phyloP scores from a whole-genome alignment of 2,113 vertebrate species.

The Puma concolor region DNA sequence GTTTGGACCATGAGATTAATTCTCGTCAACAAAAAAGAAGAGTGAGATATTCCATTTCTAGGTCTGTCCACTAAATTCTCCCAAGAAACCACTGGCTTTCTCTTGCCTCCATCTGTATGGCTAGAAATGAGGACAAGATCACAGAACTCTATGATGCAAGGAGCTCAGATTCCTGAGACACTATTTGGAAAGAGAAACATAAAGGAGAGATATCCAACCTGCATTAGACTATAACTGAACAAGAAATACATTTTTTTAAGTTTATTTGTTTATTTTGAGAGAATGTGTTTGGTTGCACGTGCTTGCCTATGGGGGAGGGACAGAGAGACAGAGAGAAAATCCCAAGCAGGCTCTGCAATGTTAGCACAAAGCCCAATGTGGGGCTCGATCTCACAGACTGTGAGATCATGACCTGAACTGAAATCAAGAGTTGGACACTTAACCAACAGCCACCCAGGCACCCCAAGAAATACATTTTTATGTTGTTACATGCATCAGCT shows the following conservation, averaged over 20 bases:
- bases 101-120: neutral
- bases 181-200: neutral
- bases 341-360: too few relatives aligned
- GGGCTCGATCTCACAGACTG: too few relatives aligned
- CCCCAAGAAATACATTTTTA: neutral
- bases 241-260: neutral
- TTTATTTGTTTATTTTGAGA: too few relatives aligned
- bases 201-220: neutral
- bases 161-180: neutral
- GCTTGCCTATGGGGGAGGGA: too few relatives aligned
- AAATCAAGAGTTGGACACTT: too few relatives aligned
- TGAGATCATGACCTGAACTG: too few relatives aligned
- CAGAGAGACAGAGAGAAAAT: too few relatives aligned
- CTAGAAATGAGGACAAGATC: neutral
- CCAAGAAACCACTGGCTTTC: neutral
- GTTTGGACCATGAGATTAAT: neutral
- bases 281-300: too few relatives aligned
- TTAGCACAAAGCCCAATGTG: too few relatives aligned
- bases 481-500: neutral
- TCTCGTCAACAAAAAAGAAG: conserved; percentile 13
- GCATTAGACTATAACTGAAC: neutral
- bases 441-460: too few relatives aligned
- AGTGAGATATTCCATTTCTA: neutral
- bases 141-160: neutral
- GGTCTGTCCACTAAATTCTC: neutral